These are phyloP conservation scores for Lordiphosa fenestrarum DNA, from an alignment of 2,888 invertebrate species.

Conservation along the genomic window DNA sequence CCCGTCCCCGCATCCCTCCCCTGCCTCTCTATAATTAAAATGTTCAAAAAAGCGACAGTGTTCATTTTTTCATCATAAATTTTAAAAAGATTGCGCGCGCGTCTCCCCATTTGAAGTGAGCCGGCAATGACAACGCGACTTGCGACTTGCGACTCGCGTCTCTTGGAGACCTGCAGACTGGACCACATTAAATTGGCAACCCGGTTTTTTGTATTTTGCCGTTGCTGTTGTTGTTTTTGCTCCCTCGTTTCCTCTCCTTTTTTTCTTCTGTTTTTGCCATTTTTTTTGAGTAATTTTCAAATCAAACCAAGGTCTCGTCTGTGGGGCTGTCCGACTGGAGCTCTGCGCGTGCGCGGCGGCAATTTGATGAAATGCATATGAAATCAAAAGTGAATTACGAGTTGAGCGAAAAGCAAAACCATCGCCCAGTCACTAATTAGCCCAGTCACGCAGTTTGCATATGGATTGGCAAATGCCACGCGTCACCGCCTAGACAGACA, in stretches of 20 bases:
- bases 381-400: constrained; percentile 75
- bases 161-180: constrained; percentile 29
- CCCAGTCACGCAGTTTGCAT: constrained; percentile 53
- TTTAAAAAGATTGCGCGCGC: constrained; percentile 61
- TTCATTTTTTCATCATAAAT: constrained; percentile 75
- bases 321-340: constrained; percentile 35
- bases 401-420: constrained; percentile 20
- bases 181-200: constrained; percentile 57
- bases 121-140: constrained; percentile 62
- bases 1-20: constrained; percentile 5
- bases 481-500: background rate
- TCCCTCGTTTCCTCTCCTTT: constrained; percentile 23
- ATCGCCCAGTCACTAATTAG: constrained; percentile 46
- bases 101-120: constrained; percentile 64
- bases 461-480: constrained; percentile 12
- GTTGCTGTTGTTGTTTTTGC: constrained; percentile 16
- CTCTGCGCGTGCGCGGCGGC: constrained; percentile 71
- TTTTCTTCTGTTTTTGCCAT: constrained; percentile 5
- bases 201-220: constrained; percentile 3
- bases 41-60: constrained; percentile 73
- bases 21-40: constrained; percentile 63
- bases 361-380: constrained; percentile 76
- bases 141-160: constrained; percentile 16
- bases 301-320: constrained; percentile 65
- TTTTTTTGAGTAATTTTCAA: constrained; percentile 58